Evolutionary conservation across 2,888 invertebrate species (phyloP), one percentile per base, ranked within the genome.

Genomic region (Serripes groenlandicus): DNA sequence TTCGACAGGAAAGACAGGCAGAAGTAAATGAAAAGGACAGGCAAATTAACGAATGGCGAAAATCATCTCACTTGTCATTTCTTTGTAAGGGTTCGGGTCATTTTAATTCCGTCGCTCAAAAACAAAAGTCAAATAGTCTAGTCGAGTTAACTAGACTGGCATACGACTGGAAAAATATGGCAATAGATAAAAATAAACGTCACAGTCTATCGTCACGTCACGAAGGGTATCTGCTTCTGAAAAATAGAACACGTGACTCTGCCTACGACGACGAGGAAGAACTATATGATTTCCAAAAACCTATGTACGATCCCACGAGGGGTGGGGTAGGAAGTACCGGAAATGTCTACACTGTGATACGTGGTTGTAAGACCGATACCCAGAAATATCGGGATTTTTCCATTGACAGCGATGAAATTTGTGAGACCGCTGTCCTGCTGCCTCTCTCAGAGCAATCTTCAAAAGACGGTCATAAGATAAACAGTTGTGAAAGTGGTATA

Each of bases 41-140:
- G 62, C 86, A 90, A 23, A 90, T 90, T 62, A 90, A 88, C 56
- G 89, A 90, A 62, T 90, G 89, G 89, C 66, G 89, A 72, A 90
- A 88, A 78, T 85, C 88, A 0, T 88, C 90, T 0, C 90, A 90
- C 71, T 73, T 89, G 28, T 87, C 88, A 72, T 88, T 84, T 62
- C 81, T 88, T 0, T 88, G 88, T 88, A 78, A 87, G 68, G 84
- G 88, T 78, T 88, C 88, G 21, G 79, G 85, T 23, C 82, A 77
- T 49, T 80, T 86, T 60, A 87, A 88, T 21, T 72, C 74, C n/a
- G 62, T 83, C 3, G 81, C 85, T 64, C 88, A 86, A 30, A 85
- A 85, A 71, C 88, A 90, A 28, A 90, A 90, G 74, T 90, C 90
- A 52, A 91, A 91, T 78, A 91, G 91, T 64, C 69, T 91, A 35